Percentiles rank a stretch among this genome's conserved stretches.
Evolutionary conservation across 1,140 invertebrate species (phyloP).

Genomic region (Delia radicum): DNA sequence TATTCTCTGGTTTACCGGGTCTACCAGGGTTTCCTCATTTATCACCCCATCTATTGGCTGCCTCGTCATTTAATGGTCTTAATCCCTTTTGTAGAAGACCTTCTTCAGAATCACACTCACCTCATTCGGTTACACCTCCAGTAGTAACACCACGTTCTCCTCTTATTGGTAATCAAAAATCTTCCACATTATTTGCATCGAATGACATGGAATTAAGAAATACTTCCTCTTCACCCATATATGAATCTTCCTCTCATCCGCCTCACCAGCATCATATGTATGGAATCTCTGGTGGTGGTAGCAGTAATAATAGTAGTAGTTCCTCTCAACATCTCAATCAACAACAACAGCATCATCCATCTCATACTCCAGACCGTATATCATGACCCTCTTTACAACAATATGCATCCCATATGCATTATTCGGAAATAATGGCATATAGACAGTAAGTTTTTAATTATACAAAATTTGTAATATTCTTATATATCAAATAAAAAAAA

Average conservation of each 20-base stretch:
- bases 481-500: background rate
- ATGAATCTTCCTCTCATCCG: background rate
- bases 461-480: background rate
- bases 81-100: constrained; percentile 42
- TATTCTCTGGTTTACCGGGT: constrained; percentile 58
- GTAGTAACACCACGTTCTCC: constrained; percentile 40
- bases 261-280: background rate
- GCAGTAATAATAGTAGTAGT: background rate
- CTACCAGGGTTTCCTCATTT: constrained; percentile 53
- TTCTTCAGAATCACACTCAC: constrained; percentile 53
- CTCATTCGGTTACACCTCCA: constrained; percentile 55
- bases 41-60: constrained; percentile 43
- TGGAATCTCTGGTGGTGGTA: background rate
- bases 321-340: constrained; percentile 1
- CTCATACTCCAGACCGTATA: constrained; percentile 46
- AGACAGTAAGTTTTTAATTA: constrained; percentile 38
- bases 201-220: constrained; percentile 4
- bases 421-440: constrained; percentile 50
- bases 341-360: background rate
- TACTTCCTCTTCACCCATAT: background rate
- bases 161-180: background rate
- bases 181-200: constrained; percentile 1
- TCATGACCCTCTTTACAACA: constrained; percentile 52
- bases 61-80: constrained; percentile 44
- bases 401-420: constrained; percentile 36